Evolutionary conservation across 2,113 vertebrate genomes (phyloP).

Genomic region (Aplodontia rufa): DNA sequence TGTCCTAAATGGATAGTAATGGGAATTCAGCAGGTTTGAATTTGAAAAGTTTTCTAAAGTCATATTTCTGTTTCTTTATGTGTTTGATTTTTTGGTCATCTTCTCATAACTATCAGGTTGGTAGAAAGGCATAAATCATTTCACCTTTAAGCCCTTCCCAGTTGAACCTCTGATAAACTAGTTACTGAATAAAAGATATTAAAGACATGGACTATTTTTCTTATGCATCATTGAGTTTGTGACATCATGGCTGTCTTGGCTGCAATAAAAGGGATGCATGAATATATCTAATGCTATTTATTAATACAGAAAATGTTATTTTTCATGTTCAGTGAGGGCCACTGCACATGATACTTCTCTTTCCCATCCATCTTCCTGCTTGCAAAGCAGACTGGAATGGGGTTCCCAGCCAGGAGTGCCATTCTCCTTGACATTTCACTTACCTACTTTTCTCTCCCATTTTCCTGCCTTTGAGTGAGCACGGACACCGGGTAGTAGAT

Average conservation of each 20-base stretch:
- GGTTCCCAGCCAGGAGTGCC: slow-evolving; percentile 58
- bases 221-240: background rate
- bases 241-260: background rate
- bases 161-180: background rate
- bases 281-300: slow-evolving; percentile 44
- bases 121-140: background rate
- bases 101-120: background rate
- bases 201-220: slow-evolving; percentile 23
- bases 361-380: slow-evolving; percentile 74
- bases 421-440: slow-evolving; percentile 82
- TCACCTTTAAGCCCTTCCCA: slow-evolving; percentile 7
- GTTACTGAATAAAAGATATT: slow-evolving; percentile 30
- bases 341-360: slow-evolving; percentile 25
- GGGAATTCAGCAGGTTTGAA: background rate
- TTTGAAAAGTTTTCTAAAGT: background rate
- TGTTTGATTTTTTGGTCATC: background rate
- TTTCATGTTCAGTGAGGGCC: slow-evolving; percentile 39
- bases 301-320: slow-evolving; percentile 46
- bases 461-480: slow-evolving; percentile 72
- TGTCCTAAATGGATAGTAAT: background rate
- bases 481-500: slow-evolving; percentile 66
- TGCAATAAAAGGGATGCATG: background rate
- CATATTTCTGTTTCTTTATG: background rate
- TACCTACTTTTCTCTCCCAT: slow-evolving; percentile 79
- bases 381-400: slow-evolving; percentile 52